Percentiles rank a stretch among this genome's conserved stretches.
phyloP scores from a whole-genome alignment of 2,113 vertebrate genomes.

The Hippocampus guttulatus region DNA sequence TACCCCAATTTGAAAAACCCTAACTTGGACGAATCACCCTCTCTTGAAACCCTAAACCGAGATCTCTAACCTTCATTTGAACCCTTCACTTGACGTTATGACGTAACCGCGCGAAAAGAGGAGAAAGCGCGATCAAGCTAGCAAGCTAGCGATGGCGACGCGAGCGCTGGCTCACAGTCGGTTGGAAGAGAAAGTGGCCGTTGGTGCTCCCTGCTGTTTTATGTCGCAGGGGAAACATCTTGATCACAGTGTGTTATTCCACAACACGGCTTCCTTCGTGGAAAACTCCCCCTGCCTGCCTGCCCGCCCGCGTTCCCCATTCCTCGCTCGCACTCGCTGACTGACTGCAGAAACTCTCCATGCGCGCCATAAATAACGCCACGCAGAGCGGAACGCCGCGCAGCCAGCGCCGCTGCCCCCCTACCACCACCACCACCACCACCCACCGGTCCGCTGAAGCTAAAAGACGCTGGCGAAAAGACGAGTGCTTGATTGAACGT shows the following conservation, averaged over 20 bases:
- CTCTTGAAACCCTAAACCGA: neutral
- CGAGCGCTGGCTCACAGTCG: constrained; percentile 45
- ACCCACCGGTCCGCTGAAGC: too few species aligned
- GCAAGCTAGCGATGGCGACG: neutral
- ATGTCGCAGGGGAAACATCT: constrained; percentile 88
- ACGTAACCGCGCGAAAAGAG: neutral
- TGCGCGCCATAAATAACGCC: constrained; percentile 93
- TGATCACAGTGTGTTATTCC: constrained; percentile 90
- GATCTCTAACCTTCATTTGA: neutral
- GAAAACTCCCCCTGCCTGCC: constrained; percentile 73
- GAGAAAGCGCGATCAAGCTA: too few species aligned
- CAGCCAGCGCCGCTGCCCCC: constrained; percentile 70
- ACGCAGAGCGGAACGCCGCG: constrained; percentile 82
- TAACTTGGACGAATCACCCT: too few species aligned
- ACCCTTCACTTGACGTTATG: neutral
- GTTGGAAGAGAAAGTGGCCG: constrained; percentile 81
- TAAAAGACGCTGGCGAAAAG: neutral
- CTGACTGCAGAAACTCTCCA: constrained; percentile 94
- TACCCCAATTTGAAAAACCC: neutral
- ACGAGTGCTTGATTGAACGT: too few species aligned
- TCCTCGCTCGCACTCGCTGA: constrained; percentile 85
- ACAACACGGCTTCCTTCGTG: constrained; percentile 86
- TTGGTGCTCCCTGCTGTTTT: constrained; percentile 86
- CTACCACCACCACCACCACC: neutral
- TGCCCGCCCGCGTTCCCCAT: constrained; percentile 66